phyloP scores from a whole-genome alignment of 2,888 invertebrate genomes.

The Rhagonycha fulva region DNA sequence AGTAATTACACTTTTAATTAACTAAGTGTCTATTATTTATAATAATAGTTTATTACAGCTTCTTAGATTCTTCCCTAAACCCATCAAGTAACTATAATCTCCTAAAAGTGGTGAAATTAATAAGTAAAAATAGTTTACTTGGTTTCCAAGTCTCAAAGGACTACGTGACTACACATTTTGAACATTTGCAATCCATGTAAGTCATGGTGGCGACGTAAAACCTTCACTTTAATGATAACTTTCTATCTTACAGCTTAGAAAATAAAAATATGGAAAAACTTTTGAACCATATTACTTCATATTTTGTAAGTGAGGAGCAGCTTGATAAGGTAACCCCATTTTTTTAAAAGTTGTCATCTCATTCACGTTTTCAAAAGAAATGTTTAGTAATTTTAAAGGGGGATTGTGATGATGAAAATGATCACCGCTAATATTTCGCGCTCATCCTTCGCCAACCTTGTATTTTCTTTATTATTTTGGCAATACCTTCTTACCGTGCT shows the following conservation, averaged over 20 bases:
- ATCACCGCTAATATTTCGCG: too few relatives aligned
- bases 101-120: fast-evolving
- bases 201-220: background rate
- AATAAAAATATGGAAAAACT: background rate
- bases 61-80: background rate
- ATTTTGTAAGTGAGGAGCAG: background rate
- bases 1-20: background rate
- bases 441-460: too few relatives aligned
- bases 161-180: background rate
- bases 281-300: background rate
- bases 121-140: background rate
- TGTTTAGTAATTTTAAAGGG: too few relatives aligned
- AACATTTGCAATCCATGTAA: background rate
- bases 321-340: background rate
- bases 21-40: too few relatives aligned
- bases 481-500: too few relatives aligned
- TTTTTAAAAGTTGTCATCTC: background rate
- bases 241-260: background rate
- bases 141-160: background rate
- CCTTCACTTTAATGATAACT: background rate
- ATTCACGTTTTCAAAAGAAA: too few relatives aligned
- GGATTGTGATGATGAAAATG: too few relatives aligned
- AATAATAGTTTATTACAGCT: background rate
- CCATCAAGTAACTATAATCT: background rate
- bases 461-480: too few relatives aligned